A percentile compares a stretch with the other conserved stretches of the same genome.
These are phyloP conservation scores for Argya squamiceps DNA, from an alignment of 2,797 vertebrate genomes.

Conservation along the genomic window DNA sequence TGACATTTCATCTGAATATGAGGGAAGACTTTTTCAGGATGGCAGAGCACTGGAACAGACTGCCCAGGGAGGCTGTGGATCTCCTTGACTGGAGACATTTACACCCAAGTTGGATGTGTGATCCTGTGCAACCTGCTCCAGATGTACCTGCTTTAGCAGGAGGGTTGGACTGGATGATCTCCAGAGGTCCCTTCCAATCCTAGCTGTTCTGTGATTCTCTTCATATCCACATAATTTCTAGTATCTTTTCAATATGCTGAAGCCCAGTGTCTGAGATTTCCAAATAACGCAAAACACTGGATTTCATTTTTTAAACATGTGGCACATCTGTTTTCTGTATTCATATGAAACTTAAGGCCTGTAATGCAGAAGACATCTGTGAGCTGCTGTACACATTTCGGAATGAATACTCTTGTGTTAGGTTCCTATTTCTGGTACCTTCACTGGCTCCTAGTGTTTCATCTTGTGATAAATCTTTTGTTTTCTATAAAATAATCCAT, in stretches of 20 bases:
- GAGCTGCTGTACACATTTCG: background rate
- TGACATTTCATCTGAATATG: accelerated
- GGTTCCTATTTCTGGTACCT: background rate
- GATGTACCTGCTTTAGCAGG: background rate
- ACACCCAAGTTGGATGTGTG: background rate
- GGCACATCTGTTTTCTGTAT: background rate
- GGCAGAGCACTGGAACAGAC: background rate
- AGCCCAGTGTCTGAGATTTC: background rate
- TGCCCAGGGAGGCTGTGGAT: background rate
- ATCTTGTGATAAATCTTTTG: background rate
- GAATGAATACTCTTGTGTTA: background rate
- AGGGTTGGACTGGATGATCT: background rate
- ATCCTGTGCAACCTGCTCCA: background rate
- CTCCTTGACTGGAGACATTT: background rate
- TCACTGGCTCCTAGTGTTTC: background rate
- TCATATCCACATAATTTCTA: background rate
- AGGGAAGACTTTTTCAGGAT: background rate
- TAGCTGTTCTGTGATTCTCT: background rate
- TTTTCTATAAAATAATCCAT: background rate
- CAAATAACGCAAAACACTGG: background rate
- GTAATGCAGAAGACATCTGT: background rate
- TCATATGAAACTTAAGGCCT: background rate
- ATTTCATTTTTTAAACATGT: background rate
- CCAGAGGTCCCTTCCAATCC: background rate
- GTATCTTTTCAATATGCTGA: background rate